phyloP scores from a whole-genome alignment of 2,888 invertebrate species.

The Acanthosepion lycidas region DNA sequence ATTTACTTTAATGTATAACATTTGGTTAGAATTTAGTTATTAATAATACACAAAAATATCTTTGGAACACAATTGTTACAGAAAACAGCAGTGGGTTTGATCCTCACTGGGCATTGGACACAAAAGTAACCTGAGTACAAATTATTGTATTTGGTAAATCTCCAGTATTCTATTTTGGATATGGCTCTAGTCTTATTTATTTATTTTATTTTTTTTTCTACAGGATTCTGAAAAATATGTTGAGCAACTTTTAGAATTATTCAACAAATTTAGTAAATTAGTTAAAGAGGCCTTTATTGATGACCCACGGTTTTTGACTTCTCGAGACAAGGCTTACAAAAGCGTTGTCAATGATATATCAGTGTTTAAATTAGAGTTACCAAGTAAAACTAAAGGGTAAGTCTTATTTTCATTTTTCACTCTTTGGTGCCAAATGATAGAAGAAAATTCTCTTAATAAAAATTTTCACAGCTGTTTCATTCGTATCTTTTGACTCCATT shows the following conservation, averaged over 20 bases:
- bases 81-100: too few relatives aligned
- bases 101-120: too few relatives aligned
- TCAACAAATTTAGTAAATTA: constrained; percentile 91
- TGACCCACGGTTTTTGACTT: constrained; percentile 97
- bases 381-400: constrained; percentile 77
- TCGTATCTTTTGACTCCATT: too few relatives aligned
- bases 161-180: not conserved
- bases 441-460: not conserved
- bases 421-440: not conserved
- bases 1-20: too few relatives aligned
- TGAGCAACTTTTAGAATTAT: constrained; percentile 92
- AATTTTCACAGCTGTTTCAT: not conserved
- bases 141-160: not conserved
- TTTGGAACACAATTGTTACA: too few relatives aligned
- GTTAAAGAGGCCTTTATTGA: constrained; percentile 96
- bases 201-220: constrained; percentile 51
- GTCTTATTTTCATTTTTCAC: constrained; percentile 50
- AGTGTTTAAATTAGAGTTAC: constrained; percentile 82
- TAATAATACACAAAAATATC: too few relatives aligned
- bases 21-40: too few relatives aligned
- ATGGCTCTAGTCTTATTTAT: not conserved
- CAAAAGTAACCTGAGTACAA: too few relatives aligned
- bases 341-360: constrained; percentile 98
- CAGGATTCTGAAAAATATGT: constrained; percentile 98
- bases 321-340: constrained; percentile 97